Percentiles rank a stretch among this genome's conserved stretches.
These are phyloP conservation scores for Mythimna impura DNA, from an alignment of 2,888 invertebrate species.

Conservation along the genomic window DNA sequence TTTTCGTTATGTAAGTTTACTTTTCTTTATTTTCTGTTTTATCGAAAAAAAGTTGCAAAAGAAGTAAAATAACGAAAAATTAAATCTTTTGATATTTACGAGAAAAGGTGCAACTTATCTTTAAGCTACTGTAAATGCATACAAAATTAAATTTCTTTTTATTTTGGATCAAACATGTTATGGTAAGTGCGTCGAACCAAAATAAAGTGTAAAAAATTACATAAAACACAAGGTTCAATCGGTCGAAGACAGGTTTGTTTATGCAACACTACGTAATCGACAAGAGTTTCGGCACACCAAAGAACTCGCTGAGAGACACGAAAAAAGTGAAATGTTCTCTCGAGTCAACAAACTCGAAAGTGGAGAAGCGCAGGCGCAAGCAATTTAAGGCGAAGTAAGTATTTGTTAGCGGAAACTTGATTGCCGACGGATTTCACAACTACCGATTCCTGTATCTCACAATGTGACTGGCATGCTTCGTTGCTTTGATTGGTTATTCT, in stretches of 20 bases:
- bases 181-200: slow-evolving; percentile 41
- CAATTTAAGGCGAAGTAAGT: slow-evolving; percentile 69
- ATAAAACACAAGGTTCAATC: slow-evolving; percentile 56
- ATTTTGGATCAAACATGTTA: slow-evolving; percentile 21
- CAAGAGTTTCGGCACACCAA: slow-evolving; percentile 68
- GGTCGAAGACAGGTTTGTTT: slow-evolving; percentile 68
- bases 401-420: slow-evolving; percentile 72
- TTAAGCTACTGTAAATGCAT: background rate
- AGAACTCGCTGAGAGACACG: slow-evolving; percentile 67
- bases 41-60: background rate
- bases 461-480: slow-evolving; percentile 60
- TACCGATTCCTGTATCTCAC: slow-evolving; percentile 63
- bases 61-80: background rate
- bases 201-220: slow-evolving; percentile 44
- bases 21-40: background rate
- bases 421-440: slow-evolving; percentile 72
- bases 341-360: slow-evolving; percentile 77
- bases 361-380: slow-evolving; percentile 69
- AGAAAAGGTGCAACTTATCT: background rate
- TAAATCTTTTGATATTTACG: background rate
- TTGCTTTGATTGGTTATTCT: slow-evolving; percentile 48
- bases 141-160: background rate
- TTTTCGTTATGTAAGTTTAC: slow-evolving; percentile 13
- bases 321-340: slow-evolving; percentile 79
- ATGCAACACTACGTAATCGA: slow-evolving; percentile 72